Percentiles rank a stretch among this genome's conserved stretches.
Evolutionary conservation across 2,888 invertebrate genomes (phyloP).

Genomic region (Euzetes globulus): DNA sequence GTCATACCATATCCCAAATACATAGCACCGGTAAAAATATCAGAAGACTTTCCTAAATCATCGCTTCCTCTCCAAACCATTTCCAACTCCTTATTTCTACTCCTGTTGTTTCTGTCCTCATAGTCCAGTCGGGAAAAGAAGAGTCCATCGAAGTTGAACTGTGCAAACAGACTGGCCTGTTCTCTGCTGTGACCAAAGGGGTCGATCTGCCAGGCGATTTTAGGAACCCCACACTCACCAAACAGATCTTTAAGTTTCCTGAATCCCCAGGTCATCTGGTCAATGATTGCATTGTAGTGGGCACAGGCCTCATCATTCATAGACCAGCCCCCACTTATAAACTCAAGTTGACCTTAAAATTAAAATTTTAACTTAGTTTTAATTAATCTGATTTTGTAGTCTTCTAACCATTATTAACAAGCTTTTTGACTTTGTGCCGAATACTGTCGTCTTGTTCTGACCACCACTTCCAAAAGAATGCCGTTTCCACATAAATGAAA

Average conservation of each 20-base stretch:
- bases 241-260: slow-evolving; percentile 42
- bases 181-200: slow-evolving; percentile 81
- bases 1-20: slow-evolving; percentile 44
- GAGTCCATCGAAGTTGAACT: slow-evolving; percentile 80
- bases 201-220: slow-evolving; percentile 58
- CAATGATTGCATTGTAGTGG: slow-evolving; percentile 53
- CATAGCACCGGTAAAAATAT: slow-evolving; percentile 74
- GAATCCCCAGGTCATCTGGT: slow-evolving; percentile 53
- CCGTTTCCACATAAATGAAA: slow-evolving; percentile 78
- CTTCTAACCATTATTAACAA: slow-evolving; percentile 55
- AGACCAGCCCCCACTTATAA: slow-evolving; percentile 37
- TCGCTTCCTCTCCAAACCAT: slow-evolving; percentile 70
- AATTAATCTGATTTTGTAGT: too few species aligned
- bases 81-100: slow-evolving; percentile 60
- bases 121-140: slow-evolving; percentile 80
- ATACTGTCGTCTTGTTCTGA: slow-evolving; percentile 54
- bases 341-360: slow-evolving; percentile 37
- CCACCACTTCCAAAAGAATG: slow-evolving; percentile 83
- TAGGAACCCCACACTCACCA: slow-evolving; percentile 50
- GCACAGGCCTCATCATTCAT: slow-evolving; percentile 55
- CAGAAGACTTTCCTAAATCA: slow-evolving; percentile 48
- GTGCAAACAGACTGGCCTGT: slow-evolving; percentile 60
- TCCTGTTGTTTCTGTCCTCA: slow-evolving; percentile 63
- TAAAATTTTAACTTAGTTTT: too few species aligned
- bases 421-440: slow-evolving; percentile 52